Base-by-base conservation (phyloP, 1,140 invertebrate genomes). In the Phymastichus coffea region DNA sequence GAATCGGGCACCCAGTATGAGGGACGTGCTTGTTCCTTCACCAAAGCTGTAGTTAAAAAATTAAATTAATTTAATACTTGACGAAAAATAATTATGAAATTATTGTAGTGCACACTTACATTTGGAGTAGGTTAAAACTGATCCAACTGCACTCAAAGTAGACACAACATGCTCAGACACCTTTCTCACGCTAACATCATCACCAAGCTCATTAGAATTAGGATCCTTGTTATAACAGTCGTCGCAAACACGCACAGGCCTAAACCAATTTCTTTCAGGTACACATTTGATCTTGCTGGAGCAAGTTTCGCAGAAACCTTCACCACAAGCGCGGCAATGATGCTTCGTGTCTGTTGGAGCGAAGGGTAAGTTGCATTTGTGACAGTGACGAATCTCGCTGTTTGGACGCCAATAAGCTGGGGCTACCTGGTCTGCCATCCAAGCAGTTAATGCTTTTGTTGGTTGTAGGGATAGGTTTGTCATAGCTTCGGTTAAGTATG, bases 351-450 rank as follows among this genome's bases (percentile, higher is more conserved):
- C 82, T 6, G 74, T 74, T 7, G 73, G 63, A 19, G 69, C 70
- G 63, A 88, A 88, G 15, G 68, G 65, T 49, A 71, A 77, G 60
- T 84, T 80, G 73, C 90, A 92, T 44, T 83, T 83, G 60, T 81
- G 71, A 73, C 90, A 93, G 48, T 85, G 70, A 83, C 86, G 83
- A 49, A 93, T 91, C 70, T 91, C 86, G 61, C 85, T 78, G 74
- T 94, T 93, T 8, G 89, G 87, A 38, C 85, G 82, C 92, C 91
- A 93, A 76, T 93, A 93, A 19, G 83, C 83, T 1, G 92, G 92
- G 14, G 88, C 89, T 2, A 82, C 76, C 69, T 89, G 84, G 77
- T 93, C 90, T 2, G 90, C 86, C 2, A 91, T 82, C 88, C 88
- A 92, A 57, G 87, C 84, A 6, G 83, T 83, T 0, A 93, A 19